phyloP scores from a whole-genome alignment of 92 coral and sea anemone species.

The Epizoanthus rinbou region DNA sequence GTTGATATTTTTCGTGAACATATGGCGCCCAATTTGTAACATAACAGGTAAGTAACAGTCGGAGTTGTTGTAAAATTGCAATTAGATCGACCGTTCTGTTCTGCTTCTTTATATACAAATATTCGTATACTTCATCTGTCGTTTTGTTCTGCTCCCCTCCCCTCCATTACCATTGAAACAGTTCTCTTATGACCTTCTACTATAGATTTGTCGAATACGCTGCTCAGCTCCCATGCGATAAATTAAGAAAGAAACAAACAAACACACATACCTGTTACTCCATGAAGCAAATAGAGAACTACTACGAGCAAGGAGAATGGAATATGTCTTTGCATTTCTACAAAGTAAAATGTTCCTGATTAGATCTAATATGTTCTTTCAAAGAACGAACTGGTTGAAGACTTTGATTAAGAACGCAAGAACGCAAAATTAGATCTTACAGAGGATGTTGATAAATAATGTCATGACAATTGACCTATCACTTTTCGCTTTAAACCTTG shows the following conservation, averaged over 20 bases:
- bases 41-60: no score
- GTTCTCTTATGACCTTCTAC: no score
- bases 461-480: conserved; percentile 10
- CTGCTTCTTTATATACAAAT: no score
- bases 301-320: not conserved
- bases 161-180: no score
- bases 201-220: no score
- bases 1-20: no score
- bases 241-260: not conserved
- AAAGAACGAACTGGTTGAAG: not conserved
- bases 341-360: not conserved
- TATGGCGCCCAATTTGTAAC: no score
- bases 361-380: not conserved
- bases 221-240: no score
- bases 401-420: not conserved
- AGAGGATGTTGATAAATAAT: conserved; percentile 1
- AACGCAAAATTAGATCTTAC: conserved; percentile 26
- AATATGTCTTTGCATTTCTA: conserved; percentile 17
- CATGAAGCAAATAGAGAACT: not conserved
- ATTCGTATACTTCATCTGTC: no score
- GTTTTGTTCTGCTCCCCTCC: no score
- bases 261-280: conserved; percentile 15
- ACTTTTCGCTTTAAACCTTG: not conserved
- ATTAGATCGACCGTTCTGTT: no score
- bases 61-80: no score